phyloP scores from a whole-genome alignment of 2,888 invertebrate genomes.

The Himalopsyche japonica region DNA sequence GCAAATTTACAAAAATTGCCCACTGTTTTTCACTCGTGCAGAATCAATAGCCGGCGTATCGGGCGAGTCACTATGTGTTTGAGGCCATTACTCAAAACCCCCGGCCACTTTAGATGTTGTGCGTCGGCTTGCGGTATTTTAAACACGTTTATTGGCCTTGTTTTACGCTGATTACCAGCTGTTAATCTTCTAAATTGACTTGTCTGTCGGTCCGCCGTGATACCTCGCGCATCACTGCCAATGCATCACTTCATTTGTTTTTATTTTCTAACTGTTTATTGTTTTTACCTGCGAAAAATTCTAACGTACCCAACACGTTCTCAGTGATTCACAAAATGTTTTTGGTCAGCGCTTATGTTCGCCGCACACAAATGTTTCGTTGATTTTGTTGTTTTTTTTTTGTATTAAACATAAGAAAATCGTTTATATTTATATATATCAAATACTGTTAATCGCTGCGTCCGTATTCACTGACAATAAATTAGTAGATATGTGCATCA shows the following conservation, averaged over 20 bases:
- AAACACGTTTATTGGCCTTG: constrained; percentile 39
- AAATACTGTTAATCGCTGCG: too few species aligned
- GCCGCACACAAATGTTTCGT: too few species aligned
- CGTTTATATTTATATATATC: too few species aligned
- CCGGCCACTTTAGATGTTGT: constrained; percentile 23
- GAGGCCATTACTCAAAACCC: constrained; percentile 26
- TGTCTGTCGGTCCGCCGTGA: constrained; percentile 28
- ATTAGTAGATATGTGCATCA: too few species aligned
- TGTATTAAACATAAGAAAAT: too few species aligned
- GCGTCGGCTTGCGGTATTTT: constrained; percentile 38
- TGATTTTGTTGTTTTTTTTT: too few species aligned
- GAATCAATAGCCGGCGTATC: neutral
- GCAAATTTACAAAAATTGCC: neutral
- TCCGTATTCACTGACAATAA: too few species aligned
- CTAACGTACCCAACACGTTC: neutral
- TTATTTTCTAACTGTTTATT: neutral
- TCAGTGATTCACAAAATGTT: too few species aligned
- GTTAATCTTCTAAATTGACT: constrained; percentile 41
- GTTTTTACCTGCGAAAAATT: constrained; percentile 10
- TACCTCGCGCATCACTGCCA: constrained; percentile 7
- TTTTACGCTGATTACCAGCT: constrained; percentile 37
- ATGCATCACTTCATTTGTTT: neutral
- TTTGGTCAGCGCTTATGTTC: too few species aligned
- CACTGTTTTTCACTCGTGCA: neutral
- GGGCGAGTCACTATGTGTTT: neutral